phyloP scores from a whole-genome alignment of 1,140 invertebrate genomes.

The Marisa cornuarietis region DNA sequence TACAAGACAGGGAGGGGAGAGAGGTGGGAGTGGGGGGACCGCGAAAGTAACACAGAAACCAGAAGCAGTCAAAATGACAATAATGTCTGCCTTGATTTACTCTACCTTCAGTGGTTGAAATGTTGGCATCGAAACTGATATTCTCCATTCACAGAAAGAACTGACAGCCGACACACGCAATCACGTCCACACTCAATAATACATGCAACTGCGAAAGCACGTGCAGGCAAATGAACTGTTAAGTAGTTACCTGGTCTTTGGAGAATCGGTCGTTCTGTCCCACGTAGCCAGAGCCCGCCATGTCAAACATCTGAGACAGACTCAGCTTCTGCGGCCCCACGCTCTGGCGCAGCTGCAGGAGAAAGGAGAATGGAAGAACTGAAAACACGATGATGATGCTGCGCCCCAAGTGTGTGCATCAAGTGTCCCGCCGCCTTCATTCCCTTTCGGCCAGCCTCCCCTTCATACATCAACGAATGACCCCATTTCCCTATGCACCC shows the following conservation, averaged over 20 bases:
- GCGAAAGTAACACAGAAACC: too few species aligned
- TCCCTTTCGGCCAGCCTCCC: too few species aligned
- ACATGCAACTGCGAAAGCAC: not conserved
- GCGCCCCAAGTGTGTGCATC: too few species aligned
- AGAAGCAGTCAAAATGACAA: too few species aligned
- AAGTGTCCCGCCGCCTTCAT: too few species aligned
- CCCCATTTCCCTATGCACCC: too few species aligned
- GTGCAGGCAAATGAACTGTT: not conserved
- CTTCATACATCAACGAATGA: too few species aligned
- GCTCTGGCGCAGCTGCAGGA: conserved; percentile 43
- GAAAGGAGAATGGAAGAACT: conserved; percentile 11
- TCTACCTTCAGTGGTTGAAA: not conserved
- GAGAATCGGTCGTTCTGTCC: conserved; percentile 32
- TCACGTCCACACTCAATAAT: not conserved
- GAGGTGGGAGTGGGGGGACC: too few species aligned
- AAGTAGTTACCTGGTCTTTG: conserved; percentile 35
- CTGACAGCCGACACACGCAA: not conserved
- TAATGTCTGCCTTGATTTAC: not conserved
- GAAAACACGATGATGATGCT: not conserved
- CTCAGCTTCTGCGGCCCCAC: conserved; percentile 54
- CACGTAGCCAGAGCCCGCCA: conserved; percentile 44
- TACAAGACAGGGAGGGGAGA: too few species aligned
- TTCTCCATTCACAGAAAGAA: not conserved
- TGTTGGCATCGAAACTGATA: not conserved
- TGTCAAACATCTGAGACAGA: conserved; percentile 52